Conservation (phyloP, 2,797 vertebrate species). For the Sparus aurata region DNA sequence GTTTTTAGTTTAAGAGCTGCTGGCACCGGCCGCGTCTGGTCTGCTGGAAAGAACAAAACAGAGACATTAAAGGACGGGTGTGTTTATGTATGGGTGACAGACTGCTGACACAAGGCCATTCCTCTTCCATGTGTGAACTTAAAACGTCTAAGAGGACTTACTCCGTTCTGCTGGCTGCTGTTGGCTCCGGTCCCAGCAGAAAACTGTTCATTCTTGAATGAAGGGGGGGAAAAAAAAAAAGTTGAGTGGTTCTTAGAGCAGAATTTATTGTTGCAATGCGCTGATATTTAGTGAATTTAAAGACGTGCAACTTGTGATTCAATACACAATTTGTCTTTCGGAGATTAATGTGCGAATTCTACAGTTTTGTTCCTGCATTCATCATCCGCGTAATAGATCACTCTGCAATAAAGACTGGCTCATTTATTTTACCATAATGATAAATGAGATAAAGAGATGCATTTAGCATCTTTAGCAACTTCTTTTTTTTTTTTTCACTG, state of each 20-base stretch:
- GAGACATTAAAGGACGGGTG: conserved; percentile 51
- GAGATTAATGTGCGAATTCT: conserved; percentile 49
- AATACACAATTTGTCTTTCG: conserved; percentile 53
- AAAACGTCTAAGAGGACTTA: conserved; percentile 83
- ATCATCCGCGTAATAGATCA: conserved; percentile 65
- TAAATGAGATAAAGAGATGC: conserved; percentile 67
- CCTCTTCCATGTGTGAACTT: conserved; percentile 61
- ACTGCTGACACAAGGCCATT: conserved; percentile 47
- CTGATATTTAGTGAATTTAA: conserved; percentile 30
- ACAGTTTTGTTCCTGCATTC: conserved; percentile 37
- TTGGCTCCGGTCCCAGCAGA: conserved; percentile 92
- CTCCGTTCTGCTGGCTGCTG: conserved; percentile 89
- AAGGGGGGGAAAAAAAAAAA: conserved; percentile 13
- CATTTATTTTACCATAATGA: conserved; percentile 69
- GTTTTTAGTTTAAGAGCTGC: conserved; percentile 75
- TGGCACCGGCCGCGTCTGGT: conserved; percentile 70
- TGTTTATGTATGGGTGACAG: conserved; percentile 69
- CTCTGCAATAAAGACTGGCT: conserved; percentile 47
- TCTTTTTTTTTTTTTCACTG: conserved; percentile 11
- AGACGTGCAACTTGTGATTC: conserved; percentile 45
- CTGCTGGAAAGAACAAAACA: conserved; percentile 66
- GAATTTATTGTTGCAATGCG: conserved; percentile 50
- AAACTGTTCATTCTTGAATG: conserved; percentile 92
- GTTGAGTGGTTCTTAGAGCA: conserved; percentile 38
- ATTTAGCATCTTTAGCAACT: conserved; percentile 69